Evolutionary conservation across 2,113 vertebrate species (phyloP), one percentile per base, ranked within the genome.

Genomic region (Elachura formosa): DNA sequence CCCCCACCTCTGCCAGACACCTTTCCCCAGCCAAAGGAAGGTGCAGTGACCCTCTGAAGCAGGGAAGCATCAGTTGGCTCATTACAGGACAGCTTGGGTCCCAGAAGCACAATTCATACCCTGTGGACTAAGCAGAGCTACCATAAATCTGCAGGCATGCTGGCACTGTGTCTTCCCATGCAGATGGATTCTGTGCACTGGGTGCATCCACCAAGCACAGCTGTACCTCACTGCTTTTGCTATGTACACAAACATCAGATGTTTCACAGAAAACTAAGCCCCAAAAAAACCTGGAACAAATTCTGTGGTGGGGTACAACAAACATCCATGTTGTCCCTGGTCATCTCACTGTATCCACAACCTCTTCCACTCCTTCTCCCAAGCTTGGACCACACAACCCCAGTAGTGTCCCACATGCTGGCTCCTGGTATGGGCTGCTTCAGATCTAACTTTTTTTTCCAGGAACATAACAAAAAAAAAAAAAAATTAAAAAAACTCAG

Each of bases 381-480:
- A 73, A 31, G 13, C n/a, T 25, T 2, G 0, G 9, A 11, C 29
- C 66, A 34, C 26, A 31, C 18, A 83, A 21, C 16, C 52, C 5
- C 13, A 15, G 10, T 15, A 62, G 15, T 19, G 12, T 52, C 29
- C n/a, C 43, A 28, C 12, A 36, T 19, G 18, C 11, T 16, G 29
- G 16, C 3, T 88, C 1, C 0, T 10, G 11, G 21, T 12, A 6
- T 1, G 2, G 8, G 23, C 33, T 84, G 33, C n/a, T 71, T 62
- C 46, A 45, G 34, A 69, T 21, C 2, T 5, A 62, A 18, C 10
- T 33, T 41, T 41, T 59, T 64, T 81, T 76, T 67, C 2, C 31
- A 40, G 15, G 38, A 41, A 84, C 24, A 29, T 13, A 58, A n/a
- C 4, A 72, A 67, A 45, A 9, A 51, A 8, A 0, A 4, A 11